Evolutionary conservation across 2,888 invertebrate genomes (phyloP).

Genomic region (Ceriagrion tenellum): DNA sequence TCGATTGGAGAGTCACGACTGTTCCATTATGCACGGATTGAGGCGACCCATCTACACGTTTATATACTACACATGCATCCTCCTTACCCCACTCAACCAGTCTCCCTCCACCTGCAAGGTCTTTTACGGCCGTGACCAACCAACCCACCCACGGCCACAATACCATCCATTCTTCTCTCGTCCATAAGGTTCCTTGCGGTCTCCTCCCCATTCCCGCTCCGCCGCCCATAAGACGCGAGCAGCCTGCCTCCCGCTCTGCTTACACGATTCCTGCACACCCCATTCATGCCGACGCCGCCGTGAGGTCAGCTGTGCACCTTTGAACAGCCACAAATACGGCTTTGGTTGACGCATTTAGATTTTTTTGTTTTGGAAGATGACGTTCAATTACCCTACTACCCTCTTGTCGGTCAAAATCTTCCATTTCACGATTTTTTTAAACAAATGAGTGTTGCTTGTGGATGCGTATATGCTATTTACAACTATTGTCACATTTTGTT

Average conservation of each 20-base stretch:
- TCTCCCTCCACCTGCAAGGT: background rate
- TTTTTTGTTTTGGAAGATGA: too few species aligned
- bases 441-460: too few species aligned
- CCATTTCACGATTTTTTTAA: too few species aligned
- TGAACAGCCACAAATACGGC: too few species aligned
- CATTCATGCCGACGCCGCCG: background rate
- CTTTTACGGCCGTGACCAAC: slow-evolving; percentile 22
- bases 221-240: background rate
- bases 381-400: too few species aligned
- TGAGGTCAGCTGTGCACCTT: too few species aligned
- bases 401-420: too few species aligned
- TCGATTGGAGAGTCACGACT: slow-evolving; percentile 61
- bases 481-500: too few species aligned
- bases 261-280: background rate
- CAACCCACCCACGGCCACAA: slow-evolving; percentile 17
- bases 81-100: background rate
- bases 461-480: too few species aligned
- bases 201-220: background rate
- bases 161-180: background rate
- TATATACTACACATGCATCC: background rate
- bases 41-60: slow-evolving; percentile 25
- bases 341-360: too few species aligned
- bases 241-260: background rate
- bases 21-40: slow-evolving; percentile 65
- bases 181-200: background rate